These are phyloP conservation scores for Mycogona germanica DNA, from an alignment of 2,888 invertebrate species.

Conservation along the genomic window DNA sequence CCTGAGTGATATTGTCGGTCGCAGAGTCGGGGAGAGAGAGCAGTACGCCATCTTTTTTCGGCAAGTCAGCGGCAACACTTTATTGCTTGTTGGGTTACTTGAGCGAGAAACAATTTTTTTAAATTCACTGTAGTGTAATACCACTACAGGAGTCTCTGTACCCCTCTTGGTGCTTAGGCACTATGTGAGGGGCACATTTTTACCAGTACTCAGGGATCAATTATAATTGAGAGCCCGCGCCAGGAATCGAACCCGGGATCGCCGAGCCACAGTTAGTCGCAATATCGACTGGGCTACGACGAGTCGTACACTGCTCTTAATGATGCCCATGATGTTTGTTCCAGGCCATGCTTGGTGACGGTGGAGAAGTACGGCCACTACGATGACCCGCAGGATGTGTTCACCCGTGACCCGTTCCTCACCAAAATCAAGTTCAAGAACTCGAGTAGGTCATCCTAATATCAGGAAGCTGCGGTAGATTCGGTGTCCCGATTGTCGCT, in stretches of 20 bases:
- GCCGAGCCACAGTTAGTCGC: no score
- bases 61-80: neutral
- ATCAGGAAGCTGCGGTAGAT: neutral
- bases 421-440: neutral
- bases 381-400: neutral
- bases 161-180: no score
- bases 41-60: conserved; percentile 1
- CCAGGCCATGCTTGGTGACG: conserved; percentile 4
- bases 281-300: no score
- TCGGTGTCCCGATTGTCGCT: no score
- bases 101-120: no score
- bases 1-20: neutral
- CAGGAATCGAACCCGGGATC: no score
- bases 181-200: no score
- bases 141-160: no score
- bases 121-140: neutral
- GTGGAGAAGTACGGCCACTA: neutral
- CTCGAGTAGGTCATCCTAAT: neutral
- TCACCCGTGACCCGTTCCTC: conserved; percentile 3
- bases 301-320: no score
- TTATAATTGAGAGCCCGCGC: no score
- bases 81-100: neutral
- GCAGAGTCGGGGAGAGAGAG: conserved; percentile 4
- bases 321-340: no score
- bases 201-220: no score